Evolutionary conservation across 2,113 vertebrate species (phyloP), one percentile per base, ranked within the genome.

Genomic region (Neotoma lepida): DNA sequence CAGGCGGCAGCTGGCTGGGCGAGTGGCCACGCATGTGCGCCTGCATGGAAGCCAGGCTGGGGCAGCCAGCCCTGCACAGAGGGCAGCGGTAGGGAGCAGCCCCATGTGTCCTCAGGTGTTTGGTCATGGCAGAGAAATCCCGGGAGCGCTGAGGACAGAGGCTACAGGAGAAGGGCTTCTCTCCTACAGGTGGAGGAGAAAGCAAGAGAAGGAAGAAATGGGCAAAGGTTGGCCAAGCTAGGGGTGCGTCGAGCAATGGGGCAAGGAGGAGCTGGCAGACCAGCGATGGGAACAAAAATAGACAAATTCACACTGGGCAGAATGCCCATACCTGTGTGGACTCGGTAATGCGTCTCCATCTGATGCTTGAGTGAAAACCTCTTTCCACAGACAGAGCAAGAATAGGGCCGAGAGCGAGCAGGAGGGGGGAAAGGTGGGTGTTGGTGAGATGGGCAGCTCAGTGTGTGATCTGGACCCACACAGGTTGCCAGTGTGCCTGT

Each of bases 321-420:
- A 33, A 64, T 1, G 33, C 94, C 94, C 78, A 9, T 98, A 99
- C 99, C 99, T 41, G 99, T 99, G 97, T 99, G 99, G 89, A 99
- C 98, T 70, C 99, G 96, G 95, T 98, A 98, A 96, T 99, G 99
- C 39, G 99, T 99, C 93, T 99, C 98, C 97, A 99, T 98, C 91
- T 99, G 99, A 96, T 99, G 99, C 95, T 99, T 99, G 58, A 99
- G 98, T 92, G 98, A 98, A 95, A 99, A 99, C 96, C 96, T 98
- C 95, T 99, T 99, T 68, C 95, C 93, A 88, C 95, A 91, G 64
- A 91, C 91, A 66, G 95, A 94, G 46, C 77, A 97, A 94, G 93
- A 93, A 77, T 93, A 90, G 88, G 95, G 95, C 92, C 95, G 68
- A 89, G 49, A 80, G 51, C 85, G 93, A 33, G 54, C 76, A 78